Conservation (phyloP, 2,113 vertebrate species). For the Thryonomys swinderianus region DNA sequence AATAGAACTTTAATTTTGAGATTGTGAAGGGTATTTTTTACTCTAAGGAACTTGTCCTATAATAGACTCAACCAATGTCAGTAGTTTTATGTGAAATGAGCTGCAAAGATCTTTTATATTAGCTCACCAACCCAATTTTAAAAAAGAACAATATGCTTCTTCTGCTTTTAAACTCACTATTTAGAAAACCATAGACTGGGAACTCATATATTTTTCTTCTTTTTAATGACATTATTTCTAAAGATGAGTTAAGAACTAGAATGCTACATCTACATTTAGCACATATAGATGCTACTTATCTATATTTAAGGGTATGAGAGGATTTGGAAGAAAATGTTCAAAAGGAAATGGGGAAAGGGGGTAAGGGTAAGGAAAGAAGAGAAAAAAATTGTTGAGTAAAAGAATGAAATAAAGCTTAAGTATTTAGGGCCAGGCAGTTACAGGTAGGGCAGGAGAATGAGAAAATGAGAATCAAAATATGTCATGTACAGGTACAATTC, state of each 20-base stretch:
- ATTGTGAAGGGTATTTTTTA: conserved; percentile 16
- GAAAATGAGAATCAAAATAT: no score
- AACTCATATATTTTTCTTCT: conserved; percentile 3
- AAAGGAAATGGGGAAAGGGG: no score
- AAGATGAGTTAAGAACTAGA: not conserved
- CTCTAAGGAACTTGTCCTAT: conserved; percentile 33
- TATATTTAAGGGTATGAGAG: not conserved
- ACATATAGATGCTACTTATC: no score
- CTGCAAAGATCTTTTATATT: conserved; percentile 32
- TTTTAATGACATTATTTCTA: conserved; percentile 42
- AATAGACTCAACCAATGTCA: not conserved
- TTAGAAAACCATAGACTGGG: conserved; percentile 67
- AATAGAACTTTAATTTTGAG: conserved; percentile 47
- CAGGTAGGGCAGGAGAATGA: no score
- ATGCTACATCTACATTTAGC: not conserved
- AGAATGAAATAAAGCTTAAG: no score
- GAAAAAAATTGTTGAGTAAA: no score
- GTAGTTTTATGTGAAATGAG: not conserved
- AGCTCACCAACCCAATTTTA: conserved; percentile 15
- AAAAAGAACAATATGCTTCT: conserved; percentile 62
- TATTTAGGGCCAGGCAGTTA: no score
- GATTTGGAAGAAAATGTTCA: not conserved
- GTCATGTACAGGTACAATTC: no score
- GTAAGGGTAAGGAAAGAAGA: no score
- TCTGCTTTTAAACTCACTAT: conserved; percentile 4